phyloP scores from a whole-genome alignment of 2,888 invertebrate species.

The Pterobdella sp. region DNA sequence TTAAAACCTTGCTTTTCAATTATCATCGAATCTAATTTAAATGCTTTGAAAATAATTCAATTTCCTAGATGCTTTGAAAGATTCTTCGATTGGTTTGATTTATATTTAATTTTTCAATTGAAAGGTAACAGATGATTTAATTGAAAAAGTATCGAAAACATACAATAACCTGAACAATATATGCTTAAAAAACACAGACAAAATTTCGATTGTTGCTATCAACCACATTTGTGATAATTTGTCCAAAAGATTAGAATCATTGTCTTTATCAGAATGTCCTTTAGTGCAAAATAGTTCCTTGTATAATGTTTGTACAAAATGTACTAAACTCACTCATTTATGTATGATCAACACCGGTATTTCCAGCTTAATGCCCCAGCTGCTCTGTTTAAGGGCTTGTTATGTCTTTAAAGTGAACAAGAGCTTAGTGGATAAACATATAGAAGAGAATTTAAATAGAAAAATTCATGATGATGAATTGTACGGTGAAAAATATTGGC shows the following conservation, averaged over 20 bases:
- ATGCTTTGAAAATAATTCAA: no score
- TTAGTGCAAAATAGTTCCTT: neutral
- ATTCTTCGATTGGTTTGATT: no score
- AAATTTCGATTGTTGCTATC: neutral
- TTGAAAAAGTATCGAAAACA: neutral
- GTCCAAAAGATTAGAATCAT: neutral
- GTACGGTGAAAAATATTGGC: neutral
- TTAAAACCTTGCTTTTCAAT: no score
- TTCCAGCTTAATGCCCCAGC: constrained; percentile 11
- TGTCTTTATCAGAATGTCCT: neutral
- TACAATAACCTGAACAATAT: neutral
- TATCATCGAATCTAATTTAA: no score
- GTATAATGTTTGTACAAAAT: neutral
- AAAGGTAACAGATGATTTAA: constrained; percentile 10
- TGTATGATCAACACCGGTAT: neutral
- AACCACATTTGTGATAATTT: neutral
- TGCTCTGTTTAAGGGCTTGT: neutral
- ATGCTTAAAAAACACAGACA: neutral
- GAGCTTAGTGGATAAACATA: neutral
- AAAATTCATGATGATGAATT: neutral
- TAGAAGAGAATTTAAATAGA: neutral
- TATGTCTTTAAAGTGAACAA: neutral
- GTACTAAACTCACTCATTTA: neutral
- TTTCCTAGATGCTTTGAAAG: no score
- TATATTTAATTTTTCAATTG: no score